A percentile compares a stretch with the other conserved stretches of the same genome.
phyloP scores from a whole-genome alignment of 2,113 vertebrate genomes.

The Silurus glanis region DNA sequence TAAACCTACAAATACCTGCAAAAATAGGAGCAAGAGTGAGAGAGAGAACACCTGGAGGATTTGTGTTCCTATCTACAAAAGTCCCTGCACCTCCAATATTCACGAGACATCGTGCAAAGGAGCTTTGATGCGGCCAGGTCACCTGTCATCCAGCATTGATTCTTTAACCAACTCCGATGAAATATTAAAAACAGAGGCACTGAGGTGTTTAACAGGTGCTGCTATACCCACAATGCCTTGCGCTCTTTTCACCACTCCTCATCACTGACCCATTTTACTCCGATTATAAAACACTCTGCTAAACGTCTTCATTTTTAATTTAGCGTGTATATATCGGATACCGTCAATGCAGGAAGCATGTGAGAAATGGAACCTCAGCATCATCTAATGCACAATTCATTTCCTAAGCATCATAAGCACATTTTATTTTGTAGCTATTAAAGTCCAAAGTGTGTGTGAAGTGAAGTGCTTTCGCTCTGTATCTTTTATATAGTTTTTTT shows the following conservation, averaged over 20 bases:
- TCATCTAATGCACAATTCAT: constrained; percentile 13
- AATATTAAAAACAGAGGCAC: constrained; percentile 22
- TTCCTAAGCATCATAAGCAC: constrained; percentile 4
- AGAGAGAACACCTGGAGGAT: not conserved
- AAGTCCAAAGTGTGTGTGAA: constrained; percentile 18
- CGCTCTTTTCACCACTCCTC: not conserved
- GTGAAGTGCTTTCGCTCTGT: too few species aligned
- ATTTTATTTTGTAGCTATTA: constrained; percentile 42
- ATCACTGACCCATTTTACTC: constrained; percentile 52
- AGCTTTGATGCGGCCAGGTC: constrained; percentile 42
- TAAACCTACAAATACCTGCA: too few species aligned
- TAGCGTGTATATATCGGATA: constrained; percentile 51
- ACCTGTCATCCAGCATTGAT: constrained; percentile 58
- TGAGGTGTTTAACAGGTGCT: constrained; percentile 40
- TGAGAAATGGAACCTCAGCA: constrained; percentile 44
- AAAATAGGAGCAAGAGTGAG: too few species aligned
- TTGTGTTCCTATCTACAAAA: not conserved
- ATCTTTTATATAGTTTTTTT: not conserved
- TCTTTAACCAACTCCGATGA: constrained; percentile 50
- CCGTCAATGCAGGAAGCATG: constrained; percentile 31
- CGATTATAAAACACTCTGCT: constrained; percentile 55
- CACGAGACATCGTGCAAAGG: not conserved
- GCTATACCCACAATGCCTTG: constrained; percentile 47
- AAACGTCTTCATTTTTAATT: constrained; percentile 44
- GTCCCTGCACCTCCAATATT: constrained; percentile 43